Base-by-base conservation (phyloP, 2,888 invertebrate species). In the Oligia strigilis region DNA sequence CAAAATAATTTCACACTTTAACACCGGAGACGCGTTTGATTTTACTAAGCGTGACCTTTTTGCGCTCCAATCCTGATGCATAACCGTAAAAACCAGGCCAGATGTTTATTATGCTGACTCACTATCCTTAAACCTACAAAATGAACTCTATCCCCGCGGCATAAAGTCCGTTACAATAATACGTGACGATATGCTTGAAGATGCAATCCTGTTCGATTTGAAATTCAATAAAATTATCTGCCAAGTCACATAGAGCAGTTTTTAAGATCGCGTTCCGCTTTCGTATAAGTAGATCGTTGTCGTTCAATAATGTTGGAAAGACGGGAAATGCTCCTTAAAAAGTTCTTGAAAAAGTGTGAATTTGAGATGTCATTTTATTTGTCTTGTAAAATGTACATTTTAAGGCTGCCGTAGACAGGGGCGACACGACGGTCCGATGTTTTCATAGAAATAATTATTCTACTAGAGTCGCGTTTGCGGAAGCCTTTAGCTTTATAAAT, bases 101-200 rank as follows among this genome's bases (percentile, higher is more conserved):
- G 94, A 93, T 95, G 94, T 92, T 93, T 93, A 93, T 92, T 92
- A 86, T 91, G 95, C 94, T 95, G 95, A 96, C 89, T 96, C 95
- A 96, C 92, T 86, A 89, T 88, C 87, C 86, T 86, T 87, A 43
- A 75, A 89, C 85, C 81, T 89, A 88, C 89, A 85, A 83, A 80
- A 78, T 82, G 76, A 80, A 85, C 88, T 85, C 82, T 92, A 85
- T 83, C 1, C 36, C 76, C 3, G 49, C 17, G 46, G 49, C 75
- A 43, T 88, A 89, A 85, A 80, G 82, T 58, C 72, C 75, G 70
- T 67, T 72, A 74, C 83, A 86, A 82, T 84, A 87, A 85, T 83
- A 87, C 90, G 88, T 88, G 88, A 88, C 86, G 87, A 87, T 88
- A 88, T 91, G 88, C 86, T 90, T 58, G 73, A 82, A 84, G 87